Base-by-base conservation (phyloP, 2,888 invertebrate species). In the Athetis lepigone region DNA sequence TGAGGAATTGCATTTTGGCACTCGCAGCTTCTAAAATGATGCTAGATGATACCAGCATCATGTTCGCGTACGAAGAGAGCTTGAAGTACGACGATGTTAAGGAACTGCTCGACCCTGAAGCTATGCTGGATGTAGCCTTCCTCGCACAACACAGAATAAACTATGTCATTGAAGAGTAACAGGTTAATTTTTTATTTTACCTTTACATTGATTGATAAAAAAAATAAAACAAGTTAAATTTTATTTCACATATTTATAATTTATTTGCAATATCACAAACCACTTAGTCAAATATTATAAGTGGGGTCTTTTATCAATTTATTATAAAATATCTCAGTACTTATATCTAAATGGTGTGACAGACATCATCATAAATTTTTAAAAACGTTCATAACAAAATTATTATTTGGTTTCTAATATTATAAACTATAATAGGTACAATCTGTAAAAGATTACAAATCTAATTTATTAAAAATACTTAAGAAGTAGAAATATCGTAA, bases 51-150 rank as follows among this genome's bases (percentile, higher is more conserved):
- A 98, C 98, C 0, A 98, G 98, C 83, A 98, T 99, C 47, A 96
- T 97, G 78, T 98, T 98, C 87, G 98, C 99, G 0, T 99, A 97
- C 89, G 98, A 99, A 79, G 98, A 98, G 85, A 99, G 99, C 6
- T 90, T 96, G 40, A 97, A 98, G 87, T 98, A 98, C 87, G 95
- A 95, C 11, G 88, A 94, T 66, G 97, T 98, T 9, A 96, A 96
- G 72, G 98, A 98, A 71, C 90, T 99, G 16, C 92, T 98, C 11
- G 96, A 97, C 76, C 98, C 98, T 2, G 98, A 98, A 88, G 96
- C 97, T 0, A 98, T 98, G 96, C 95, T 97, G 13, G 98, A 98
- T 92, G 95, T 99, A 13, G 98, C 98, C 0, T 96, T 97, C 75
- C 91, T 97, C 70, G 97, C 98, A 13, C 97, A 98, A 86, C 97